Conservation (phyloP, 2,797 vertebrate species). For the Acropternis orthonyx region DNA sequence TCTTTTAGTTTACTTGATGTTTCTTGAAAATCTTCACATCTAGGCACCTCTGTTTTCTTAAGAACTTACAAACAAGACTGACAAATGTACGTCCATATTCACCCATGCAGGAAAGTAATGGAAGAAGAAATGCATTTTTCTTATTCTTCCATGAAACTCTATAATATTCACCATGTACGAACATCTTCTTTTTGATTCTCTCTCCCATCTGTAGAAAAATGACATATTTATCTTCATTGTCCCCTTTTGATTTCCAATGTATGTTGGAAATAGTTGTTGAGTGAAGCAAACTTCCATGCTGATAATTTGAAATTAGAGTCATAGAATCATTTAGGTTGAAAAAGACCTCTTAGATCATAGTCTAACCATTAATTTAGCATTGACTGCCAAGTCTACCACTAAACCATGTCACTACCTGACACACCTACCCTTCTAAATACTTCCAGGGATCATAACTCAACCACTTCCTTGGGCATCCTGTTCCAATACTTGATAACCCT, state of each 20-base stretch:
- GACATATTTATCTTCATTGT: background rate
- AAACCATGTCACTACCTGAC: background rate
- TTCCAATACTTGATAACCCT: background rate
- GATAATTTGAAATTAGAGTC: background rate
- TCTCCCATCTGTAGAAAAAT: background rate
- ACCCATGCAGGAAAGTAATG: background rate
- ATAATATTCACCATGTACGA: background rate
- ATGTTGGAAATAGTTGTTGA: background rate
- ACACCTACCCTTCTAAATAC: background rate
- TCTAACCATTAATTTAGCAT: background rate
- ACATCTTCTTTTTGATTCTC: background rate
- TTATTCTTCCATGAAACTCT: background rate
- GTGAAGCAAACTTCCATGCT: background rate
- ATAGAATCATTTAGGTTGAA: background rate
- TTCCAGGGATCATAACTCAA: background rate
- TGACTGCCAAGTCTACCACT: background rate
- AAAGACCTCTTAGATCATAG: background rate
- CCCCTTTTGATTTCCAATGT: background rate
- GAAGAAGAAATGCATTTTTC: background rate
- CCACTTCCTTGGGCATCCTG: background rate
- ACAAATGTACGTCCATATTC: background rate
- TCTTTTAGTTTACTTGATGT: background rate
- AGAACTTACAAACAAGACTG: background rate
- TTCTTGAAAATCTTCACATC: background rate
- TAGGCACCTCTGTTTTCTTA: background rate